Percentiles rank a stretch among this genome's conserved stretches.
phyloP scores from a whole-genome alignment of 2,888 invertebrate species.

The Blastobasis adustella region DNA sequence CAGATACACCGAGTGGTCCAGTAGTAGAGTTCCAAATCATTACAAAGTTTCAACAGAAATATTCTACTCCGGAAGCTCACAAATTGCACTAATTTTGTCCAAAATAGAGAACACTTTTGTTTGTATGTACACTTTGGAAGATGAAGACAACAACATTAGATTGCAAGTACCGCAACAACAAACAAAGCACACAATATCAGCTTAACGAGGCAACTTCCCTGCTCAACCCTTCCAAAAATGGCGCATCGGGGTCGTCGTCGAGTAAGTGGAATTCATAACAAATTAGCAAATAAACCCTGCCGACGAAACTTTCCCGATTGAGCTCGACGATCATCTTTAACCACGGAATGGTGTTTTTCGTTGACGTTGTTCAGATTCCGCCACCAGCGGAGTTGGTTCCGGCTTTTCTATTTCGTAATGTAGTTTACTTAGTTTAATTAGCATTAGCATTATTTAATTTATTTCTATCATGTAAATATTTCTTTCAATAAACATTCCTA shows the following conservation, averaged over 20 bases:
- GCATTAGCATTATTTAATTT: no score
- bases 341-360: constrained; percentile 19
- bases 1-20: constrained; percentile 16
- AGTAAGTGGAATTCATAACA: constrained; percentile 26
- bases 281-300: constrained; percentile 27
- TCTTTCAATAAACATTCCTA: no score
- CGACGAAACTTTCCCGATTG: constrained; percentile 24
- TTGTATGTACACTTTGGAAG: background rate
- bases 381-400: no score
- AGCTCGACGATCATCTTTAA: constrained; percentile 25
- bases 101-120: no score
- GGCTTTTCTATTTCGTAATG: no score
- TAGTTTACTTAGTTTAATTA: no score
- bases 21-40: constrained; percentile 4
- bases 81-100: no score
- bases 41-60: background rate
- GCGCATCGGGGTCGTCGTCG: background rate
- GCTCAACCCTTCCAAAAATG: constrained; percentile 14
- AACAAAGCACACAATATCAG: constrained; percentile 18
- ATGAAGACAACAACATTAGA: constrained; percentile 11
- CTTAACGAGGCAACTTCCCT: constrained; percentile 28
- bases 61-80: no score
- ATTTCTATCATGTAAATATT: no score
- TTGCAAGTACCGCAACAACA: constrained; percentile 5
- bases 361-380: background rate